These are phyloP conservation scores for Plusia festucae DNA, from an alignment of 2,888 invertebrate species.

Conservation along the genomic window DNA sequence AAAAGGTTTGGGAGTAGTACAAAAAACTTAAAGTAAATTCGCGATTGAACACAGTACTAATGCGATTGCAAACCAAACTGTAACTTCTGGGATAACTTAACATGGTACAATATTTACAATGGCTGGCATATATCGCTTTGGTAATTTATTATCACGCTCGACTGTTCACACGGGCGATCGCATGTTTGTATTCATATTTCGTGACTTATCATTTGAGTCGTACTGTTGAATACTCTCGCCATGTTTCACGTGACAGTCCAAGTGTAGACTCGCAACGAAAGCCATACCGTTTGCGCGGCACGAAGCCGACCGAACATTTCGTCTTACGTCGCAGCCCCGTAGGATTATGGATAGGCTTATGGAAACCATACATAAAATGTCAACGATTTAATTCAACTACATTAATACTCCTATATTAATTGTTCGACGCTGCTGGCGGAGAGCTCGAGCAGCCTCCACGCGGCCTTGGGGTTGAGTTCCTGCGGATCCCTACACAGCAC, in stretches of 20 bases:
- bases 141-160: constrained; percentile 31
- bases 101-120: constrained; percentile 52
- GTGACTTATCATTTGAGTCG: constrained; percentile 44
- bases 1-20: constrained; percentile 53
- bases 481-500: constrained; percentile 98
- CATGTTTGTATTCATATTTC: constrained; percentile 29
- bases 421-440: constrained; percentile 96
- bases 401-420: constrained; percentile 90
- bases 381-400: constrained; percentile 79
- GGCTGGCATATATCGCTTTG: constrained; percentile 46
- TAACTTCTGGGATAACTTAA: constrained; percentile 56
- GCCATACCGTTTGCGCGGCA: constrained; percentile 20
- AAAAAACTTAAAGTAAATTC: constrained; percentile 57
- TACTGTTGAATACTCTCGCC: constrained; percentile 39
- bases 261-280: constrained; percentile 28
- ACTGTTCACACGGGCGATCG: constrained; percentile 44
- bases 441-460: constrained; percentile 98
- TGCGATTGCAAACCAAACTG: constrained; percentile 56
- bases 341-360: constrained; percentile 60
- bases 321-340: constrained; percentile 39
- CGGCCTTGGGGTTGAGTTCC: constrained; percentile 97
- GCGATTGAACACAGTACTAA: constrained; percentile 43
- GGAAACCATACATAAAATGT: constrained; percentile 68
- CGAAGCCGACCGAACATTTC: constrained; percentile 31
- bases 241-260: constrained; percentile 43